These are phyloP conservation scores for Ophonus ardosiacus DNA, from an alignment of 2,888 invertebrate genomes.

Conservation along the genomic window DNA sequence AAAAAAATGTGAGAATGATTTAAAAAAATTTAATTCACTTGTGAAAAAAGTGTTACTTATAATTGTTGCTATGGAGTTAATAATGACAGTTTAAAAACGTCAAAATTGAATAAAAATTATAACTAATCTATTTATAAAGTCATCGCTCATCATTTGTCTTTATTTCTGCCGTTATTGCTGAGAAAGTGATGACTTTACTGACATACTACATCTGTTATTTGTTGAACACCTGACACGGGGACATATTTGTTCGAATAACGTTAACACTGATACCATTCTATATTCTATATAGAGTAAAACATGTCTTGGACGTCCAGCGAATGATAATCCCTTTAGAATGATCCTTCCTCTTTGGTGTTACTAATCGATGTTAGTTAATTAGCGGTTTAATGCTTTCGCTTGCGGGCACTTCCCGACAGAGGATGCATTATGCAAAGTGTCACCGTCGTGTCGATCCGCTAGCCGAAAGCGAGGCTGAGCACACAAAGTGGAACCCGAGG, in stretches of 20 bases:
- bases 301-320: background rate
- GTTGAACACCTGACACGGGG: background rate
- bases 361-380: constrained; percentile 53
- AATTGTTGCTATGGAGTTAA: no score
- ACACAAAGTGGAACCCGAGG: constrained; percentile 47
- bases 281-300: background rate
- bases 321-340: background rate
- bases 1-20: no score
- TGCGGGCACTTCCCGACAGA: constrained; percentile 23
- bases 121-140: background rate
- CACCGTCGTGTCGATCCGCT: constrained; percentile 44
- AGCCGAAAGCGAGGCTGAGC: constrained; percentile 4
- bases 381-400: constrained; percentile 52
- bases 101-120: no score
- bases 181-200: background rate
- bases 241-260: background rate
- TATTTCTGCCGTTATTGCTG: background rate
- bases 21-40: no score
- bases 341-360: background rate
- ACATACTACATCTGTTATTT: background rate
- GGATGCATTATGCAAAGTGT: constrained; percentile 61
- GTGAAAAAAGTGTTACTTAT: no score
- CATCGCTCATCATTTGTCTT: background rate
- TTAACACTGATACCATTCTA: background rate
- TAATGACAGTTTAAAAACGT: no score